Base-by-base conservation (phyloP, 2,888 invertebrate species). In the Psylliodes chrysocephalus region DNA sequence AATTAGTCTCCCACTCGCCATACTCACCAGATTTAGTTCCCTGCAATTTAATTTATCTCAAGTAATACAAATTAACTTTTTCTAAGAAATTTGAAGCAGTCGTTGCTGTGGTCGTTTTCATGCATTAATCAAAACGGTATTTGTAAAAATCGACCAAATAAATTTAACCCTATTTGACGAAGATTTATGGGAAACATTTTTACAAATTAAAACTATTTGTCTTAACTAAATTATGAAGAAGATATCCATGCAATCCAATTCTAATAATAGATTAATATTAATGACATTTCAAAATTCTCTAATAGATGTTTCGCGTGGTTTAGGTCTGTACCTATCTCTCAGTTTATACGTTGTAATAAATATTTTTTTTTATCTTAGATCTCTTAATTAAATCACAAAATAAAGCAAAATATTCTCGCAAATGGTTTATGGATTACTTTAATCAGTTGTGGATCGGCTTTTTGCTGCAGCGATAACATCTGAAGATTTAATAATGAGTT, bases 221-320 rank as follows among this genome's bases (percentile, higher is more conserved):
- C 17, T 51, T 51, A 33, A 49, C 30, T 30, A 30, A 17, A 33
- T 51, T 51, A 52, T 12, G 10, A 19, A 55, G 19, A 42, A 55
- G 19, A 42, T 42, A 28, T 22, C 35, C 49, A 40, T 38, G 59
- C 59, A 51, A 59, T 28, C 49, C 15, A 49, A 17, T 49, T 49
- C 49, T 25, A 59, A 51, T 59, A 28, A 59, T 12, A 49, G 59
- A 59, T 59, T 59, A 59, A 49, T 38, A 49, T 59, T 59, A 59
- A 49, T 40, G 49, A 40, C 25, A 59, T 59, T 59, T 40, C 47
- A 42, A 57, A 57, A 38, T 59, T 22, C 28, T 49, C 40, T 40
- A 59, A 59, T 51, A 51, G 49, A 59, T 38, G 59, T 30, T 40
- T 59, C 49, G 59, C 59, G 59, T 59, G 59, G 59, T 40, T 49